Evolutionary conservation across 2,113 vertebrate genomes (phyloP).

Genomic region (Strix aluco): DNA sequence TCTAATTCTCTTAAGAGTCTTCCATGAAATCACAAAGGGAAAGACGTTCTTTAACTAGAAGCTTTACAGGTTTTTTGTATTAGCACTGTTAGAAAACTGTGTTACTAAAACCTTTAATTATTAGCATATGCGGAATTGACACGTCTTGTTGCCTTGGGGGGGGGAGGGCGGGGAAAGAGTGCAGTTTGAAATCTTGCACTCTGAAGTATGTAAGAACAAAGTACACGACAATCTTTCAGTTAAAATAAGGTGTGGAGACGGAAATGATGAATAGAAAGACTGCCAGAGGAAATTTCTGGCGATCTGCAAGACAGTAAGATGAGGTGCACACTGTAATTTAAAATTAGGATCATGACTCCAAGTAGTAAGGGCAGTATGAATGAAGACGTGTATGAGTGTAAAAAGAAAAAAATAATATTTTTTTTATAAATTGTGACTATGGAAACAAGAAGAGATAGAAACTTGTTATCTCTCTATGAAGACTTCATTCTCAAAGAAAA

Average conservation of each 20-base stretch:
- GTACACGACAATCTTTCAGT: background rate
- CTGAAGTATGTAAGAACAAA: background rate
- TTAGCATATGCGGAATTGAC: background rate
- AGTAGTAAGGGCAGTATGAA: background rate
- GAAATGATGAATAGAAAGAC: background rate
- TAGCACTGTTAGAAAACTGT: background rate
- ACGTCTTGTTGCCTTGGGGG: background rate
- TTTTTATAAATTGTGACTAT: conserved; percentile 3
- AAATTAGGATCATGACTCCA: background rate
- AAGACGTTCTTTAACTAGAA: background rate
- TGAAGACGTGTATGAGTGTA: background rate
- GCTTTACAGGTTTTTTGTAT: background rate
- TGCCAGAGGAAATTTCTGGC: background rate
- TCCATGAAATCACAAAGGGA: background rate
- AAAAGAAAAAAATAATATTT: background rate
- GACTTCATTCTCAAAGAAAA: background rate
- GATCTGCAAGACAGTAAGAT: background rate
- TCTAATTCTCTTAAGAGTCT: background rate
- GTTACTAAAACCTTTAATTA: conserved; percentile 24
- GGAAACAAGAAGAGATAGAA: conserved; percentile 24
- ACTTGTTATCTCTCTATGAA: background rate
- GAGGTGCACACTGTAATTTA: background rate
- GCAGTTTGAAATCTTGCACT: background rate
- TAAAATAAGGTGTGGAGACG: background rate
- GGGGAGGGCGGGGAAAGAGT: background rate